These are phyloP conservation scores for Parthenolecanium corni DNA, from an alignment of 2,888 invertebrate genomes.

Conservation along the genomic window DNA sequence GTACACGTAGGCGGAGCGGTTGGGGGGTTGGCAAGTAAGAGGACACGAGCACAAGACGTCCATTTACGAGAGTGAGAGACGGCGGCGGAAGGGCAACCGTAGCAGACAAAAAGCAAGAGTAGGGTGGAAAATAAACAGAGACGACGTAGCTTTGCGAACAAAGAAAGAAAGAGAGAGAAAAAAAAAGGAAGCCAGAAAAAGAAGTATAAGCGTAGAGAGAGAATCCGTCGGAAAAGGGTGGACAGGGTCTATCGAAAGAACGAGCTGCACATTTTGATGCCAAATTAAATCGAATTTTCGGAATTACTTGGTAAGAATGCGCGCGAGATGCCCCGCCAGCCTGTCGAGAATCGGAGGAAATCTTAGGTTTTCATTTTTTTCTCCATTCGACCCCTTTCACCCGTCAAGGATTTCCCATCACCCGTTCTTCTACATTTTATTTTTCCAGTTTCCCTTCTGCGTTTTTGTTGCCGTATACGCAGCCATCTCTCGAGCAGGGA, in stretches of 20 bases:
- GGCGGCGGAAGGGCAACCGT: not conserved
- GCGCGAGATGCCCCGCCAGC: not conserved
- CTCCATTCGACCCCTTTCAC: too few species aligned
- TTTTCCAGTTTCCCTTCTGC: too few species aligned
- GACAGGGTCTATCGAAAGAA: slow-evolving; percentile 17
- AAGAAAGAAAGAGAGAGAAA: not conserved
- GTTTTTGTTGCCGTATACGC: too few species aligned
- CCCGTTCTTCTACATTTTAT: too few species aligned
- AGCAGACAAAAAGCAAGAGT: not conserved
- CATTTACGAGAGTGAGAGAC: not conserved
- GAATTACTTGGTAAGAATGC: slow-evolving; percentile 22
- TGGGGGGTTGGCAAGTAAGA: not conserved
- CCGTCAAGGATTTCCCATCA: too few species aligned
- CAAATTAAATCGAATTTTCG: slow-evolving; percentile 24
- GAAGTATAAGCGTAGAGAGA: not conserved
- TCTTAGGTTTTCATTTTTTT: too few species aligned
- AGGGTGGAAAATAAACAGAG: slow-evolving; percentile 11
- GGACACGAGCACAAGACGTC: not conserved
- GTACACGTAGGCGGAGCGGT: too few species aligned
- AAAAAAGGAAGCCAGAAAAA: too few species aligned
- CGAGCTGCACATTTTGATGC: slow-evolving; percentile 26
- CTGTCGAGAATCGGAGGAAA: too few species aligned
- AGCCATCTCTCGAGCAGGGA: too few species aligned
- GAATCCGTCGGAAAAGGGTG: not conserved
- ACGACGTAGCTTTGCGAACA: too few species aligned